Conservation (phyloP, 2,888 invertebrate species). For the Caenorhabditis japonica region DNA sequence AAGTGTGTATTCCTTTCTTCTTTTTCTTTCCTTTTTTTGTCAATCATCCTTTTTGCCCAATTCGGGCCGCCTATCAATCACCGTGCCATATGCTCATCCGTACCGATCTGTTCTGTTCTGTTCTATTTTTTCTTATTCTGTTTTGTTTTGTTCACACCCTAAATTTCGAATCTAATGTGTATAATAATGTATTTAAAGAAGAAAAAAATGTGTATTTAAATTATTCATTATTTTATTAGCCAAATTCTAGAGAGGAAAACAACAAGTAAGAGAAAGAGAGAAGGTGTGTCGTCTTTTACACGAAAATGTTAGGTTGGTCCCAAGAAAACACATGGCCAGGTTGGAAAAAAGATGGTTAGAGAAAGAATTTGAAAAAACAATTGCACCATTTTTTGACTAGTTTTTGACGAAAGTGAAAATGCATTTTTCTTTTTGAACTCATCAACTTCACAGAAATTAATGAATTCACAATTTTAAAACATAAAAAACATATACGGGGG, state of each 20-base stretch:
- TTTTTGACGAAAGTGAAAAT: not conserved
- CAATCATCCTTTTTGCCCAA: too few species aligned
- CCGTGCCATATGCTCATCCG: constrained; percentile 34
- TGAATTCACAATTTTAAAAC: too few species aligned
- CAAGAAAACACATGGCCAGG: constrained; percentile 27
- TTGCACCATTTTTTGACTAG: constrained; percentile 45
- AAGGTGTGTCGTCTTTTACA: constrained; percentile 22
- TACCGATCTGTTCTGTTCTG: constrained; percentile 5
- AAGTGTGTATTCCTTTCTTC: constrained; percentile 2
- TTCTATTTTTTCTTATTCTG: constrained; percentile 11
- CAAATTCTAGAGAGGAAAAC: constrained; percentile 28
- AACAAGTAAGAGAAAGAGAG: constrained; percentile 12
- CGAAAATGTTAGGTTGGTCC: constrained; percentile 51
- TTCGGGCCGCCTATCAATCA: constrained; percentile 43
- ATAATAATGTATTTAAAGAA: constrained; percentile 1
- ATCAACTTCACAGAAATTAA: constrained; percentile 41
- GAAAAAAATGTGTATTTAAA: constrained; percentile 18
- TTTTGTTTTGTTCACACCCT: constrained; percentile 17
- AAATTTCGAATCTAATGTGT: constrained; percentile 4
- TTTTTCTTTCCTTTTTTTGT: constrained; percentile 6
- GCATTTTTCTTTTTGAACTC: too few species aligned
- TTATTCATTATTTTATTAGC: constrained; percentile 33
- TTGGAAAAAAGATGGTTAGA: not conserved
- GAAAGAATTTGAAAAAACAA: not conserved
- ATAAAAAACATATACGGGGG: not conserved